Conservation (phyloP, 2,888 invertebrate species). For the Schizotus pectinicornis region DNA sequence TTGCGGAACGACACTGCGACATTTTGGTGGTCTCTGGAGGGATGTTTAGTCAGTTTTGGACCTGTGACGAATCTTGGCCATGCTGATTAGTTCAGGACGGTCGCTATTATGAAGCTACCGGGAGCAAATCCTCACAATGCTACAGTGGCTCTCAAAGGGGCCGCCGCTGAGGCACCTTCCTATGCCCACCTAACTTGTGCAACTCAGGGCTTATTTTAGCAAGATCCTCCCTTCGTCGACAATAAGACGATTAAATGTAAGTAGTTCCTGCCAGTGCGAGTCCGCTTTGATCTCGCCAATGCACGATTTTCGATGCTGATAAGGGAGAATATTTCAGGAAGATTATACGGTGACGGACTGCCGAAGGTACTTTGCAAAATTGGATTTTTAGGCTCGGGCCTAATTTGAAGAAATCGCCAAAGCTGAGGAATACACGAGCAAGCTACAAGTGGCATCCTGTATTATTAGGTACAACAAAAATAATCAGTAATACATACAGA, state of each 20-base stretch:
- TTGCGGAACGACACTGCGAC: neutral
- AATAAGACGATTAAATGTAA: constrained; percentile 4
- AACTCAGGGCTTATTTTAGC: neutral
- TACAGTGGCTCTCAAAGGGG: constrained; percentile 34
- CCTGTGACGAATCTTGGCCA: constrained; percentile 39
- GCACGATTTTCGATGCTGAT: neutral
- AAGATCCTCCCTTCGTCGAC: neutral
- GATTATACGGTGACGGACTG: constrained; percentile 1
- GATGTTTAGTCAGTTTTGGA: constrained; percentile 27
- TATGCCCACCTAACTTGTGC: constrained; percentile 1
- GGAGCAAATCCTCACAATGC: constrained; percentile 35
- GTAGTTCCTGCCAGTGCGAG: neutral
- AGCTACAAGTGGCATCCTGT: too few species aligned
- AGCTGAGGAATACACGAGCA: too few species aligned
- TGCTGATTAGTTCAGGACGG: constrained; percentile 35
- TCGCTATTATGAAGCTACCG: constrained; percentile 27
- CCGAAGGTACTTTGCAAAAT: neutral
- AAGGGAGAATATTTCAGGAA: neutral
- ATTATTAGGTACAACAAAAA: too few species aligned
- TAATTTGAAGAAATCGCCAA: too few species aligned
- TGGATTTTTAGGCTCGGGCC: neutral
- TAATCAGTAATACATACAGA: too few species aligned
- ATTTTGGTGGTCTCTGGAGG: constrained; percentile 31
- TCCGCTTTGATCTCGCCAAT: constrained; percentile 6
- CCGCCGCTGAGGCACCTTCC: constrained; percentile 34